Evolutionary conservation across 2,797 vertebrate genomes (phyloP).

Genomic region (Oophaga sylvatica): DNA sequence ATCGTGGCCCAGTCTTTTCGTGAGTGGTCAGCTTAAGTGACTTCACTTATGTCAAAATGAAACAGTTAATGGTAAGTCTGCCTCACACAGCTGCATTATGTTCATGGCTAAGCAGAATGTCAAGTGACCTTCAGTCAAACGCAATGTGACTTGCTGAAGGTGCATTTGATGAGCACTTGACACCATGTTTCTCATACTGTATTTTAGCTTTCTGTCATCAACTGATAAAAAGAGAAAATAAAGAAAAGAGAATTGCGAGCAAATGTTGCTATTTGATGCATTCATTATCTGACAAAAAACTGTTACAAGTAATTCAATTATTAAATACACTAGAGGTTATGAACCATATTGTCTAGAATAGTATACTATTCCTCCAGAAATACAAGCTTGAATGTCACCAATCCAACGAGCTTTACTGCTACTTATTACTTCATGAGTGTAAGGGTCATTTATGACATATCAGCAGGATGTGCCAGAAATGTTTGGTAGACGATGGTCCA

Average conservation of each 20-base stretch:
- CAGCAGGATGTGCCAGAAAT: no score
- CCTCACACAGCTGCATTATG: not conserved
- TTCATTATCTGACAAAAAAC: not conserved
- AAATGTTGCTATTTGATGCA: not conserved
- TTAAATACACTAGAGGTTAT: no score
- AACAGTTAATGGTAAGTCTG: not conserved
- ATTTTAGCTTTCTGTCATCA: not conserved
- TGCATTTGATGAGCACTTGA: not conserved
- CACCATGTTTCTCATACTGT: not conserved
- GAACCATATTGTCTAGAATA: no score
- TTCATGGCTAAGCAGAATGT: not conserved
- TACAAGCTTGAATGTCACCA: no score
- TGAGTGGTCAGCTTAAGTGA: not conserved
- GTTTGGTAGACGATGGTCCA: no score
- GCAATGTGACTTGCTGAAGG: constrained; percentile 10
- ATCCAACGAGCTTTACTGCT: no score
- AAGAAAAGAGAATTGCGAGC: not conserved
- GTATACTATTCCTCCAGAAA: no score
- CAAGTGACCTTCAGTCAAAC: constrained; percentile 29
- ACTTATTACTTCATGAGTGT: no score
- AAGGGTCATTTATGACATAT: no score
- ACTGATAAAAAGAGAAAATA: not conserved
- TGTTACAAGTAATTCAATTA: not conserved
- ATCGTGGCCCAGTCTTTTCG: not conserved
- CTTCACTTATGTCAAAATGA: not conserved